These are phyloP conservation scores for Balearica regulorum DNA, from an alignment of 2,797 vertebrate species.

Conservation along the genomic window DNA sequence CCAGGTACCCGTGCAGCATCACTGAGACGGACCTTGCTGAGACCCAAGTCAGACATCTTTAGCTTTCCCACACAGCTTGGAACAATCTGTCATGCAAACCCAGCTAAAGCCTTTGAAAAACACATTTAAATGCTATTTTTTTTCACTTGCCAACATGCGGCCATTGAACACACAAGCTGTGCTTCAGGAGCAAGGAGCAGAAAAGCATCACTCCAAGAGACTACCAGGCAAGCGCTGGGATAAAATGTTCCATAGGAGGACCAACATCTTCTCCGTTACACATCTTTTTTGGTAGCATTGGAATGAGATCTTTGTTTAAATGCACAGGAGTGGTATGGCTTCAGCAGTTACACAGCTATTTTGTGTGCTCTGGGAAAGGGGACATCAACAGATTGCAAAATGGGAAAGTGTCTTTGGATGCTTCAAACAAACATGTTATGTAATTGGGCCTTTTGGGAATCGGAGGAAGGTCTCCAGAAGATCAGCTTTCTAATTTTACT, in stretches of 20 bases:
- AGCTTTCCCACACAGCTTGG: neutral
- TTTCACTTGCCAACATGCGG: neutral
- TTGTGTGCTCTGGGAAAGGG: neutral
- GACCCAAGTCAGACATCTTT: neutral
- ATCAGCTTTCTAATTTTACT: constrained; percentile 30
- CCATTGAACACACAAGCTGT: neutral
- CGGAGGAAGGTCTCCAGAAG: constrained; percentile 11
- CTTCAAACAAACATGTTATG: constrained; percentile 4
- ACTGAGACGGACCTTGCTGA: neutral
- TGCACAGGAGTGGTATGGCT: neutral
- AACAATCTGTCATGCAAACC: neutral
- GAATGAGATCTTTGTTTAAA: neutral
- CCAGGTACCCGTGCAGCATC: neutral
- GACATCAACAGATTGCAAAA: constrained; percentile 33
- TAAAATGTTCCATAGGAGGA: neutral
- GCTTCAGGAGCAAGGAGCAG: neutral
- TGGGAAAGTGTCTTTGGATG: neutral
- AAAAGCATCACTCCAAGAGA: neutral
- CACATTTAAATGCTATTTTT: neutral
- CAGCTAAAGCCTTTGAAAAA: neutral
- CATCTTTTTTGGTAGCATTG: neutral
- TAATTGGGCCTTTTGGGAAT: constrained; percentile 27
- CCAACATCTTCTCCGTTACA: neutral
- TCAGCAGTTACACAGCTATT: neutral
- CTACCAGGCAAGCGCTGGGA: neutral